Conservation (phyloP, 1,140 invertebrate species). For the Penaeus japonicus region DNA sequence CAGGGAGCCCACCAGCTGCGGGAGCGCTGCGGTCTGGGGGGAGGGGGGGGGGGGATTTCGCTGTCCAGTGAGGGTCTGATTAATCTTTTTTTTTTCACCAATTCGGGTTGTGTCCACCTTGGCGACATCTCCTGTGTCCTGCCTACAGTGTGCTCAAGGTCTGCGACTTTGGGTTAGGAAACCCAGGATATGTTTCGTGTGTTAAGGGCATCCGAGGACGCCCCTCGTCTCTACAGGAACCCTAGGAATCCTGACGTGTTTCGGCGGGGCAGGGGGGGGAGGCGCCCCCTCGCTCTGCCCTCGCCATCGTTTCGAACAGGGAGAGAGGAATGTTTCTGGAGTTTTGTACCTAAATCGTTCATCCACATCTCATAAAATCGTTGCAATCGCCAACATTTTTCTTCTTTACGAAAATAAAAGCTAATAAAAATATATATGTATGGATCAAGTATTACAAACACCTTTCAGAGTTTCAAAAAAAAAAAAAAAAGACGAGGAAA, state of each 20-base stretch:
- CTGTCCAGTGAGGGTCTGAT: too few relatives aligned
- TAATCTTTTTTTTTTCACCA: too few relatives aligned
- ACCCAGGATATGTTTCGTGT: too few relatives aligned
- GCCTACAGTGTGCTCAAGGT: too few relatives aligned
- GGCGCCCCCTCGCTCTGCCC: not conserved
- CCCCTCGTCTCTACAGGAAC: too few relatives aligned
- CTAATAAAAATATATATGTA: conserved; percentile 58
- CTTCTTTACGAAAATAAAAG: conserved; percentile 51
- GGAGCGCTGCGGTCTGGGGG: too few relatives aligned
- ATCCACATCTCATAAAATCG: conserved; percentile 35
- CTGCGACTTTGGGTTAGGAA: too few relatives aligned
- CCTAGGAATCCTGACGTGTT: not conserved
- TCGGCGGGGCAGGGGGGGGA: not conserved
- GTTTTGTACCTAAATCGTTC: conserved; percentile 53
- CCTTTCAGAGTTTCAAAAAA: conserved; percentile 36
- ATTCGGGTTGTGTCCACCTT: too few relatives aligned
- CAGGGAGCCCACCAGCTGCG: too few relatives aligned
- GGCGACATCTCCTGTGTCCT: too few relatives aligned
- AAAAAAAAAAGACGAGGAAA: conserved; percentile 18
- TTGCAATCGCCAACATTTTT: conserved; percentile 31
- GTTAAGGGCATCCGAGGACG: too few relatives aligned
- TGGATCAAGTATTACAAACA: conserved; percentile 50
- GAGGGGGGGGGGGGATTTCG: too few relatives aligned
- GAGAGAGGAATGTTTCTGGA: conserved; percentile 56
- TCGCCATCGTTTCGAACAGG: conserved; percentile 47